Evolutionary conservation across 2,888 invertebrate genomes (phyloP), one percentile per base, ranked within the genome.

Genomic region (Drosophila borealis): DNA sequence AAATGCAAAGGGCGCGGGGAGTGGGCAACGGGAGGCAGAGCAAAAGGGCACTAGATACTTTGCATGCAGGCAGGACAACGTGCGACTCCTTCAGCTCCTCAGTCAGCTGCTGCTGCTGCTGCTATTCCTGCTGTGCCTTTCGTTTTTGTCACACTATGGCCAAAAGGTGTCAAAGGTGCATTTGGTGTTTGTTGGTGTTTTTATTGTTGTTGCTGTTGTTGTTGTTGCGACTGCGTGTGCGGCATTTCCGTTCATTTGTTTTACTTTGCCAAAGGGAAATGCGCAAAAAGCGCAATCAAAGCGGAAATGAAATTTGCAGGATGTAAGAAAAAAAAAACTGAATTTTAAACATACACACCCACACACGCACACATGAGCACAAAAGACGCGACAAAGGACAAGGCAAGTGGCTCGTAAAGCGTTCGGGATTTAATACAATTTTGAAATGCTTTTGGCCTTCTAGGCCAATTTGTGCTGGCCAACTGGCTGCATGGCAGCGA

Each of bases 281-380:
- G 78, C 87, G 83, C 78, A 86, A 86, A 88, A 86, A 88, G 87
- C 88, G 85, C 85, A 88, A 86, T 86, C 86, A 88, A 88, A 87
- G 86, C 86, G 86, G 86, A 86, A 86, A 86, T 86, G 86, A 89
- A 86, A 86, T 86, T 89, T 89, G 80, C 88, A 87, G 86, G 84
- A 87, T 87, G 87, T 80, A 67, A 64, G 74, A 73, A 68, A 70
- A 66, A 69, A 64, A 66, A 62, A 54, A 54, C 66, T 78, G 81
- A 67, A 79, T 81, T 85, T 82, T 78, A 88, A 88, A 44, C 53
- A 49, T 33, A 11, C 48, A 11, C 46, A 33, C 54, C 42, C 45
- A 8, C 36, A 34, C 41, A 56, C 45, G 41, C 19, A 8, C 39
- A 59, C 9, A 39, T 29, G 39, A 4, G 44, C 46, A 69, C 42